phyloP scores from a whole-genome alignment of 2,888 invertebrate species.

The Cloeon dipterum region DNA sequence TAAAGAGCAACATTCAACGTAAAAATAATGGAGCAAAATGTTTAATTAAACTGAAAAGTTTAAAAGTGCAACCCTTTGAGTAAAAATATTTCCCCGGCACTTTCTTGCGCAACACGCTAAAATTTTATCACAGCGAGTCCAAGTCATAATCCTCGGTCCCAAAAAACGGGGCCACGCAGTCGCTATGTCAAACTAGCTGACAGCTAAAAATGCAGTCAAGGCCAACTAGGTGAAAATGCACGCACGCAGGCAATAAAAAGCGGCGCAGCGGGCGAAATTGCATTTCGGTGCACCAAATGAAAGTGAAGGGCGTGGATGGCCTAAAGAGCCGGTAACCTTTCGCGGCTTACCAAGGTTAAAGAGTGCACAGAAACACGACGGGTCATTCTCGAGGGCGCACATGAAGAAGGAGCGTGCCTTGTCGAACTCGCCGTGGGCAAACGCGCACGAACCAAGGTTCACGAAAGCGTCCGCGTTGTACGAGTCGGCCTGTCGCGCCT shows the following conservation, averaged over 20 bases:
- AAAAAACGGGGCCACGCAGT: no score
- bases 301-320: not conserved
- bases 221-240: not conserved
- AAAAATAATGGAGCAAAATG: not conserved
- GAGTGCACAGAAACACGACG: slow-evolving; percentile 61
- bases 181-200: no score
- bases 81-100: no score
- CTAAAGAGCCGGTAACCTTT: not conserved
- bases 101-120: no score
- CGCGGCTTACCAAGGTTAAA: slow-evolving; percentile 51
- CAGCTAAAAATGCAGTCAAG: no score
- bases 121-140: no score
- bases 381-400: slow-evolving; percentile 54
- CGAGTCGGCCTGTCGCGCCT: slow-evolving; percentile 46
- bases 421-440: slow-evolving; percentile 39
- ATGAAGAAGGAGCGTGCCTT: slow-evolving; percentile 47
- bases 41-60: not conserved
- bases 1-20: not conserved
- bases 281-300: not conserved
- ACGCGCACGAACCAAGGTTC: slow-evolving; percentile 62
- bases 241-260: not conserved
- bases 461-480: slow-evolving; percentile 65
- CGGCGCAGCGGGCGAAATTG: not conserved
- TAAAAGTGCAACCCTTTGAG: no score
- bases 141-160: no score